These are phyloP conservation scores for Catostylus mosaicus DNA, from an alignment of 30 jellyfish, hydroid and myxozoan genomes.

Conservation along the genomic window DNA sequence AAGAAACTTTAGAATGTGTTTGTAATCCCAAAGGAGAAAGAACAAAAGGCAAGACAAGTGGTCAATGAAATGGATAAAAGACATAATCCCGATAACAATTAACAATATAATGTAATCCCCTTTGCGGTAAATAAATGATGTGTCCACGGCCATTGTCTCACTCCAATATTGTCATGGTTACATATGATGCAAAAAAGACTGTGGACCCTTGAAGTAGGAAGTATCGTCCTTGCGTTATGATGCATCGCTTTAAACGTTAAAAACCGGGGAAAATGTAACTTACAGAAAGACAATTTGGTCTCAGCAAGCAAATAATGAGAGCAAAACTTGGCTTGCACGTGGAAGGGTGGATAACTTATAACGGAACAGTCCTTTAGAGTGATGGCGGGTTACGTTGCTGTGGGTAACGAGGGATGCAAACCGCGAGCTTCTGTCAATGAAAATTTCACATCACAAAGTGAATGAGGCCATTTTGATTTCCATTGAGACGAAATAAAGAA, in stretches of 20 bases:
- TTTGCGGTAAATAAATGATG: constrained; percentile 1
- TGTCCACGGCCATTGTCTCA: constrained; percentile 23
- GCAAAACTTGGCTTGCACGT: too few species aligned
- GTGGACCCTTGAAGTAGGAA: not conserved
- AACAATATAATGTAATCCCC: constrained; percentile 2
- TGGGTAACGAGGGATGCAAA: constrained; percentile 29
- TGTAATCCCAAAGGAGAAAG: not conserved
- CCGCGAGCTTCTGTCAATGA: not conserved
- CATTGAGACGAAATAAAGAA: not conserved
- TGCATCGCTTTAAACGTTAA: too few species aligned
- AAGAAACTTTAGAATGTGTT: not conserved
- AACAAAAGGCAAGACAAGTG: not conserved
- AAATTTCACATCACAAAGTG: not conserved
- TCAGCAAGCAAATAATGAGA: too few species aligned
- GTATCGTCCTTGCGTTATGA: too few species aligned
- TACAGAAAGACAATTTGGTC: too few species aligned
- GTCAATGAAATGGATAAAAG: not conserved
- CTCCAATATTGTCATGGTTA: constrained; percentile 6
- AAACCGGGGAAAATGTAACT: too few species aligned
- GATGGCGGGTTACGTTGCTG: constrained; percentile 3
- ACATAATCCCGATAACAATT: not conserved
- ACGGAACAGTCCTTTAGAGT: too few species aligned
- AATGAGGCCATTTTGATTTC: not conserved
- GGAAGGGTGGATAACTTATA: too few species aligned
- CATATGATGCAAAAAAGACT: constrained; percentile 27